Evolutionary conservation across 2,797 vertebrate species (phyloP).

Genomic region (Smutsia temminckii): DNA sequence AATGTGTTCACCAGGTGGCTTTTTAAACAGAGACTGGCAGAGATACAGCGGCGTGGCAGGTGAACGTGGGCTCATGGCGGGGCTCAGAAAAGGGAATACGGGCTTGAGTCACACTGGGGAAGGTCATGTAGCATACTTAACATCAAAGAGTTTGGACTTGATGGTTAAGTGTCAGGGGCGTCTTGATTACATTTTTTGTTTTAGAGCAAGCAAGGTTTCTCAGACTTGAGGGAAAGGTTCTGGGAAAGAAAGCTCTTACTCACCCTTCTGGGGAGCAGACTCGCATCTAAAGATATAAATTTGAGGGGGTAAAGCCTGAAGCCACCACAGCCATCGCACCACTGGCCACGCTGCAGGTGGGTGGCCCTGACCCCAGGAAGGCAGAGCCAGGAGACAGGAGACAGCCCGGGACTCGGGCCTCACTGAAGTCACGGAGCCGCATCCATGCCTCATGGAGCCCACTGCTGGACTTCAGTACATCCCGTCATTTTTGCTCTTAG

Average conservation of each 20-base stretch:
- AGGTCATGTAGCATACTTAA: not conserved
- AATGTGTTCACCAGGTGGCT: not conserved
- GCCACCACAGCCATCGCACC: not conserved
- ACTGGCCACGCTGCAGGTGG: accelerated
- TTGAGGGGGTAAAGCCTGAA: not conserved
- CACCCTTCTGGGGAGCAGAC: not conserved
- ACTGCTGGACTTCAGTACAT: not conserved
- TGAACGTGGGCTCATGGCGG: accelerated
- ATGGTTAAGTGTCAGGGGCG: accelerated
- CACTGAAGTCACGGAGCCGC: accelerated
- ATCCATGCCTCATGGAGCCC: accelerated
- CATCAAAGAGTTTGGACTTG: not conserved
- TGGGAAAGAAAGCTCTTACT: not conserved
- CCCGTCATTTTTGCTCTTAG: not conserved
- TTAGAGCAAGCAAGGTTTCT: not conserved
- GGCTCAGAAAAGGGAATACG: not conserved
- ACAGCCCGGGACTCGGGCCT: not conserved
- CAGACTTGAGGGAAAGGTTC: not conserved
- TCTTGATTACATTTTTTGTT: not conserved
- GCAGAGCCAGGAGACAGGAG: not conserved
- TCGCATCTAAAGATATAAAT: not conserved
- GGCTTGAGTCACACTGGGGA: not conserved
- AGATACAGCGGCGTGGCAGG: not conserved
- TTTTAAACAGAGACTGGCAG: not conserved
- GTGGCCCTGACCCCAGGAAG: not conserved